Evolutionary conservation across 2,888 invertebrate genomes (phyloP), one percentile per base, ranked within the genome.

Genomic region (Octodonta nipae): DNA sequence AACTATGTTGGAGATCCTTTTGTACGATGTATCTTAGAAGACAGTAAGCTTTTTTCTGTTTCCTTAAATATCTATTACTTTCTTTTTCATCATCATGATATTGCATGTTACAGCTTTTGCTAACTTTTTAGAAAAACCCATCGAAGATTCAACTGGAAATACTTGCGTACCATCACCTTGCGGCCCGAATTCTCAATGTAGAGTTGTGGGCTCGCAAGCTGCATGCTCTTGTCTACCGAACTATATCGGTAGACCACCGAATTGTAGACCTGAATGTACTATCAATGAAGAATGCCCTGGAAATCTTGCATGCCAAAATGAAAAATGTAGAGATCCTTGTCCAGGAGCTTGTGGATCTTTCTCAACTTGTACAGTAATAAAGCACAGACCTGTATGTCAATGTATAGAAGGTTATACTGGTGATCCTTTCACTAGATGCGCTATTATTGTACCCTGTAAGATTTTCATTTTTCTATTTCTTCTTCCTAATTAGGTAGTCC

Each of bases 1-100:
- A 80, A 80, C 43, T 81, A 71, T 55, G 77, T 77, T 22, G 87
- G 87, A 36, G 82, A 86, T 73, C 84, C 86, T 26, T 81, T 83
- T 53, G 68, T 72, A 40, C 66, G 70, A 57, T 84, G 83, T 60
- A 60, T 60, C 41, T 70, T 65, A 49, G 68, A 74, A 64, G 67
- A 72, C 63, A 64, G 79, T 78, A 69, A 71, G 70, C 32, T 27
- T 32, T 26, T 24, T 24, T 22, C 12, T 37, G 13, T 34, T 30
- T 22, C 22, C 4, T 22, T n/a, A n/a, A 17, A 7, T 14, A 8
- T 28, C 16, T 15, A 3, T 8, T 14, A 28, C 5, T 28, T 14
- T 11, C 6, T 25, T 5, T 25, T 25, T 11, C 10, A 5, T 25
- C 5, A n/a, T 10, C 10, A 6, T 28, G n/a, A 26, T 29, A 20